These are phyloP conservation scores for Lutjanus argentimaculatus DNA, from an alignment of 2,797 vertebrate species.

Conservation along the genomic window DNA sequence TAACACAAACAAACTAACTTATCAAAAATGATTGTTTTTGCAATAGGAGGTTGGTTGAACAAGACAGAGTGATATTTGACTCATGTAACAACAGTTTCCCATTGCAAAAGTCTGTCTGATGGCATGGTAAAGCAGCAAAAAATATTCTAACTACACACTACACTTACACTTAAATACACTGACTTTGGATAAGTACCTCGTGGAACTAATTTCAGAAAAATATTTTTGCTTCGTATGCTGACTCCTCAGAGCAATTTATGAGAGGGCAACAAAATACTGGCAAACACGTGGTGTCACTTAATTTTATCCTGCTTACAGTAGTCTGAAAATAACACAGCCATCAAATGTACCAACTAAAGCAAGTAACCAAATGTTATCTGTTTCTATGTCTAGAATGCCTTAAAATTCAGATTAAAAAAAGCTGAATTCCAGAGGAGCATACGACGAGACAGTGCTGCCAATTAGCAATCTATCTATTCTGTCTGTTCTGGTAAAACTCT, in stretches of 20 bases:
- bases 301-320: conserved; percentile 24
- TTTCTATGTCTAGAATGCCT: conserved; percentile 9
- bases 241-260: conserved; percentile 15
- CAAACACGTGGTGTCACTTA: conserved; percentile 10
- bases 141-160: too few species aligned
- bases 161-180: too few species aligned
- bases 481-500: conserved; percentile 34
- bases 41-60: too few species aligned
- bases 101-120: too few species aligned
- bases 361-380: conserved; percentile 24
- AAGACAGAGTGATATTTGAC: too few species aligned
- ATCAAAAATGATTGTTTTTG: too few species aligned
- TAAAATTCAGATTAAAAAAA: neutral
- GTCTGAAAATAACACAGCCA: conserved; percentile 32
- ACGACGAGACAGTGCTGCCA: conserved; percentile 7
- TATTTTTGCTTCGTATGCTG: conserved; percentile 21
- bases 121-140: too few species aligned
- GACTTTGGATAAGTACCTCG: too few species aligned
- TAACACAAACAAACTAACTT: too few species aligned
- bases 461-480: conserved; percentile 12
- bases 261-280: conserved; percentile 19
- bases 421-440: conserved; percentile 5
- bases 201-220: too few species aligned
- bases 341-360: conserved; percentile 11
- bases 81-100: too few species aligned